Percentiles rank a stretch among this genome's conserved stretches.
phyloP scores from a whole-genome alignment of 2,797 vertebrate species.

The Spheniscus humboldti region DNA sequence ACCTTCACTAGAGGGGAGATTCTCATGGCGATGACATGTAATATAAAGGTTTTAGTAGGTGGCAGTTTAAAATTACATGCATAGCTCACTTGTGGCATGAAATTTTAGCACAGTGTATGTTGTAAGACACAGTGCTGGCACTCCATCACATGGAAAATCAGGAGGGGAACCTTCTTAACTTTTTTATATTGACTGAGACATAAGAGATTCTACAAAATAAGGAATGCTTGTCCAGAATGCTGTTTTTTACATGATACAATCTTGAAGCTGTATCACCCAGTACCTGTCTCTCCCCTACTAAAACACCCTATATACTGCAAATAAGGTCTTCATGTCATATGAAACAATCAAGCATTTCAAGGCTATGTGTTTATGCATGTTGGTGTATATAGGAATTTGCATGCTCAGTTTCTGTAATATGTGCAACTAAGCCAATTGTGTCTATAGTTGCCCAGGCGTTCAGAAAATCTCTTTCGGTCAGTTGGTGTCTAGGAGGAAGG shows the following conservation, averaged over 20 bases:
- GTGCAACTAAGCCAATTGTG: not conserved
- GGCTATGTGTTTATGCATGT: not conserved
- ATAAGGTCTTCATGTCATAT: not conserved
- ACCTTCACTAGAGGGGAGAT: not conserved
- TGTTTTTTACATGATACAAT: not conserved
- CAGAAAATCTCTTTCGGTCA: not conserved
- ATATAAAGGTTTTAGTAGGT: not conserved
- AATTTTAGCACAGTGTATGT: not conserved
- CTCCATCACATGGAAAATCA: not conserved
- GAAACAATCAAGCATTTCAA: not conserved
- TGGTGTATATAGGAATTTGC: not conserved
- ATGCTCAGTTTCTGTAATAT: not conserved
- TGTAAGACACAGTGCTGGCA: not conserved
- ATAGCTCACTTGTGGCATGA: not conserved
- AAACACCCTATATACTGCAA: not conserved
- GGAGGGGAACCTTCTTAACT: not conserved
- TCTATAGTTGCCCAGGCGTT: not conserved
- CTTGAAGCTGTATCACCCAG: not conserved
- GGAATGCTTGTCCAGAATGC: not conserved
- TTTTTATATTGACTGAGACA: not conserved
- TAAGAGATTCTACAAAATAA: not conserved
- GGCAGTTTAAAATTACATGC: not conserved
- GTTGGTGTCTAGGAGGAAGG: not conserved
- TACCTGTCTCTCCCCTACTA: not conserved
- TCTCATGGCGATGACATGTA: not conserved